A percentile compares a stretch with the other conserved stretches of the same genome.
Conservation (phyloP, 2,113 vertebrate genomes). For the Blennius ocellaris region DNA sequence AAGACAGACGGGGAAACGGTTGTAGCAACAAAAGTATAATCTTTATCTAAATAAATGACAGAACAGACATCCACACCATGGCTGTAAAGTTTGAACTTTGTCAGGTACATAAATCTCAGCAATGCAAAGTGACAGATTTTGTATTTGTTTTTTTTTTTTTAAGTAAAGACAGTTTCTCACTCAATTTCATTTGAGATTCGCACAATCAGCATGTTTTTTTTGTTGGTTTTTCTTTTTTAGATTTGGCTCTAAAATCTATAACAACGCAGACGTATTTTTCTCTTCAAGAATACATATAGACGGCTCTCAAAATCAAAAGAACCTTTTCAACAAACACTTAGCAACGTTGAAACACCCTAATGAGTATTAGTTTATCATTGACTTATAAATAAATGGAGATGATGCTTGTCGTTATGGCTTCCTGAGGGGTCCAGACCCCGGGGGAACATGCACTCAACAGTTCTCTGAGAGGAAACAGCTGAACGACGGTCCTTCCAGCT, state of each 20-base stretch:
- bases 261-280: constrained; percentile 26
- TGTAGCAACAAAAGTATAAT: not conserved
- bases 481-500: constrained; percentile 50
- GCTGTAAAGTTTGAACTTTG: constrained; percentile 19
- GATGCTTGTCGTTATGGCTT: constrained; percentile 68
- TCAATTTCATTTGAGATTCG: constrained; percentile 9
- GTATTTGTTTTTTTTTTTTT: constrained; percentile 35
- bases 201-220: not conserved
- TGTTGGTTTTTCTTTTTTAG: constrained; percentile 5
- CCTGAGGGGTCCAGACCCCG: constrained; percentile 56
- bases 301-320: constrained; percentile 46
- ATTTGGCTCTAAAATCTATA: constrained; percentile 32
- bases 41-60: constrained; percentile 11
- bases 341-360: constrained; percentile 51
- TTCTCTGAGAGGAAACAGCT: constrained; percentile 49
- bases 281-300: constrained; percentile 45
- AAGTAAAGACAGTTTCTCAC: not conserved
- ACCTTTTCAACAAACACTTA: constrained; percentile 51
- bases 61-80: constrained; percentile 9
- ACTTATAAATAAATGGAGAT: constrained; percentile 67
- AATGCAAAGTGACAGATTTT: constrained; percentile 14
- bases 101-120: constrained; percentile 23
- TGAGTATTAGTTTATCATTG: constrained; percentile 44
- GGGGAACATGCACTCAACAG: constrained; percentile 66
- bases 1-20: constrained; percentile 6